These are phyloP conservation scores for Clusia tigrina DNA, from an alignment of 2,888 invertebrate genomes.

Conservation along the genomic window DNA sequence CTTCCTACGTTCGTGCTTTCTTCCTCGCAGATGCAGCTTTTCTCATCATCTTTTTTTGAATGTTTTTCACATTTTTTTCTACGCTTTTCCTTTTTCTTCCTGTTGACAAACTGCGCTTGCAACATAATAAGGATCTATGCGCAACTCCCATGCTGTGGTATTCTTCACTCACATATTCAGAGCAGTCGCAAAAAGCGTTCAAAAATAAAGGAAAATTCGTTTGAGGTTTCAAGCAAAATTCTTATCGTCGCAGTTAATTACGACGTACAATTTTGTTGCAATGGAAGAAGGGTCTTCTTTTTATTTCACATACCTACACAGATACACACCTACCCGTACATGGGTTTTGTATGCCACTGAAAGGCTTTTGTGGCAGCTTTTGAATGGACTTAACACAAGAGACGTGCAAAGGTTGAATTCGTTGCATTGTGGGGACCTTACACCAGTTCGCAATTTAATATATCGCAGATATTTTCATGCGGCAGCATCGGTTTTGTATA, in stretches of 20 bases:
- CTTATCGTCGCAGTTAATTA: constrained; percentile 49
- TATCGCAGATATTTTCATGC: too few relatives aligned
- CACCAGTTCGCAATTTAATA: too few relatives aligned
- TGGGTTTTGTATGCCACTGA: too few relatives aligned
- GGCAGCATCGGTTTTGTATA: too few relatives aligned
- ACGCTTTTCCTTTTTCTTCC: constrained; percentile 44
- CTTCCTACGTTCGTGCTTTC: constrained; percentile 31
- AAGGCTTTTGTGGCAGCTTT: neutral
- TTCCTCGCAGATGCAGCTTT: constrained; percentile 32
- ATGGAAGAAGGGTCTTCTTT: neutral
- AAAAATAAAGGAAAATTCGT: constrained; percentile 33
- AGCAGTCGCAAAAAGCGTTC: constrained; percentile 15
- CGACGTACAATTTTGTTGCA: constrained; percentile 35
- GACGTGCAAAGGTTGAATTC: too few relatives aligned
- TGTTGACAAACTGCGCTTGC: constrained; percentile 41
- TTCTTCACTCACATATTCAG: neutral
- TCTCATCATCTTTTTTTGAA: constrained; percentile 13
- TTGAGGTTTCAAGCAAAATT: constrained; percentile 26
- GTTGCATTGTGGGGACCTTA: too few relatives aligned
- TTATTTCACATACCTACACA: too few relatives aligned
- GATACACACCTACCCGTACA: too few relatives aligned
- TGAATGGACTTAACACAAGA: neutral
- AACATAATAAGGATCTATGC: constrained; percentile 9
- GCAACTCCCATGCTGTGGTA: constrained; percentile 4
- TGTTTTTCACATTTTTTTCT: constrained; percentile 23